Conservation (phyloP, 2,888 invertebrate genomes). For the Torymus tubicola region DNA sequence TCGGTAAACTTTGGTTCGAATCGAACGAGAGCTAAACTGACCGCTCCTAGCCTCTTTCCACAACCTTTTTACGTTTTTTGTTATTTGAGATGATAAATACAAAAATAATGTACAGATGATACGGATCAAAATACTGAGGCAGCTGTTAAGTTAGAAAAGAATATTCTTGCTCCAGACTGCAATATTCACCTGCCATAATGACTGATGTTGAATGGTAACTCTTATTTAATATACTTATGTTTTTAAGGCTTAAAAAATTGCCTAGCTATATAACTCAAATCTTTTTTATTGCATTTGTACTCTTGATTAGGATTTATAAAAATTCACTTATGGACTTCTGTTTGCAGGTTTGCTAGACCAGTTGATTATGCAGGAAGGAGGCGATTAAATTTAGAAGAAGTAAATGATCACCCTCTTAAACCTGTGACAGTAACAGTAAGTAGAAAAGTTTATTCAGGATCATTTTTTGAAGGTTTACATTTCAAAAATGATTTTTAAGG, state of each 20-base stretch:
- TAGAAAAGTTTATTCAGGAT: conserved; percentile 16
- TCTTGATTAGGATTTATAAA: no score
- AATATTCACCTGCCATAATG: conserved; percentile 59
- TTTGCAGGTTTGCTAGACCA: conserved; percentile 68
- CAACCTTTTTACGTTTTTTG: conserved; percentile 34
- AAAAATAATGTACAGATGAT: conserved; percentile 39
- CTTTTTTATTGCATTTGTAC: no score
- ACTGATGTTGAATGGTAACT: conserved; percentile 68
- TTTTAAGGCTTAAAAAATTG: not conserved
- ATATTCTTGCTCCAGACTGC: not conserved
- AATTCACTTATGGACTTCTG: not conserved
- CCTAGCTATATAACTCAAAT: no score
- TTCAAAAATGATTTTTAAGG: conserved; percentile 69
- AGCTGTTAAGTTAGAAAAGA: conserved; percentile 15
- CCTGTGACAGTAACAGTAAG: conserved; percentile 77
- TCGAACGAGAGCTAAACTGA: not conserved
- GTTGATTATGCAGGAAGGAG: conserved; percentile 63
- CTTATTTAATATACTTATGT: conserved; percentile 12
- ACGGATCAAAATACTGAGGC: conserved; percentile 6
- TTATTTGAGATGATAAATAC: conserved; percentile 40
- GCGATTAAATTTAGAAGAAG: conserved; percentile 70
- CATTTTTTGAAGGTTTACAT: conserved; percentile 26
- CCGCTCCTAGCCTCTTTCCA: conserved; percentile 29
- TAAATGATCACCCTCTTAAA: conserved; percentile 81
- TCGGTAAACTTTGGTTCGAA: conserved; percentile 16